These are phyloP conservation scores for Nyctibius bracteatus DNA, from an alignment of 2,113 vertebrate species.

Conservation along the genomic window DNA sequence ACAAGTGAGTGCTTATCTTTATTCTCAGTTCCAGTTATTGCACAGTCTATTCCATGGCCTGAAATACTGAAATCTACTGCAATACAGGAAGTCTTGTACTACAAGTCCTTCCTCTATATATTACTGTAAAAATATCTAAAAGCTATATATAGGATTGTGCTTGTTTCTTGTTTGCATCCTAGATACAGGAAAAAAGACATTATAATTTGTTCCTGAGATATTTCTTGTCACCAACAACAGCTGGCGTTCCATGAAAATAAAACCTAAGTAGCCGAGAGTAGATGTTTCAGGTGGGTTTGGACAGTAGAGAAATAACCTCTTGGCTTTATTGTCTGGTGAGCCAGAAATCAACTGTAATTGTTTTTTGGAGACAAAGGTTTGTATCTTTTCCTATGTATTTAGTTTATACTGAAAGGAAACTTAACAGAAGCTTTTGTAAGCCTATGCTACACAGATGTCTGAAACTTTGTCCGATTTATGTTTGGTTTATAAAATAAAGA, in stretches of 20 bases:
- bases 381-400: neutral
- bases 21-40: neutral
- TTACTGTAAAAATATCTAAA: neutral
- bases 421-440: neutral
- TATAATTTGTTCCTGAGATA: neutral
- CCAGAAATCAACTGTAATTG: neutral
- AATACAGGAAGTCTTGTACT: conserved; percentile 15
- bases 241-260: neutral
- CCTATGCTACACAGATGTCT: neutral
- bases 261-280: neutral
- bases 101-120: neutral
- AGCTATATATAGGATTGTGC: neutral
- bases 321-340: neutral
- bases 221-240: neutral
- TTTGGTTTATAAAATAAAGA: neutral
- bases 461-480: neutral
- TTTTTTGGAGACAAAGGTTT: neutral
- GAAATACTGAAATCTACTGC: neutral
- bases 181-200: neutral
- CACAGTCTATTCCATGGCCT: neutral
- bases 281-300: neutral
- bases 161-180: neutral
- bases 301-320: neutral
- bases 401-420: neutral
- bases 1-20: neutral